Conservation (phyloP, 2,113 vertebrate species). For the Talpa occidentalis region DNA sequence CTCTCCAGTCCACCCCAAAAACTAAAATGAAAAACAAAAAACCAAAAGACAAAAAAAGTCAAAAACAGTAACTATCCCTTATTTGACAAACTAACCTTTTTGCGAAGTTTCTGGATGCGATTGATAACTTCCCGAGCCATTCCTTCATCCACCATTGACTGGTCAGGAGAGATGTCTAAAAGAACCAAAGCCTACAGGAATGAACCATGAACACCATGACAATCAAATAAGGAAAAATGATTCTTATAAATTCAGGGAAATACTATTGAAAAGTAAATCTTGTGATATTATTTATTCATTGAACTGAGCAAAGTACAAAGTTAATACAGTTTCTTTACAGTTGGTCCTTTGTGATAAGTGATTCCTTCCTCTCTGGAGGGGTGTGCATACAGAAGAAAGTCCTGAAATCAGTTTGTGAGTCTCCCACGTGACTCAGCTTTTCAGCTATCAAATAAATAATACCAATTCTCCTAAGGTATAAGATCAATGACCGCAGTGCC, state of each 20-base stretch:
- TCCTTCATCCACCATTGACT: constrained; percentile 97
- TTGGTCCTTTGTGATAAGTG: neutral
- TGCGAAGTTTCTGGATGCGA: constrained; percentile 98
- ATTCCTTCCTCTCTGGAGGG: neutral
- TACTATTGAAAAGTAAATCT: neutral
- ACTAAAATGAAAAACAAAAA: neutral
- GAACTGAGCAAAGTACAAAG: neutral
- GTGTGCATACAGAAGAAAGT: neutral
- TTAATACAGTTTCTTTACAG: neutral
- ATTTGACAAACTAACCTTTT: constrained; percentile 90
- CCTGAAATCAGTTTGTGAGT: neutral
- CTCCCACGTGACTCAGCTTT: neutral
- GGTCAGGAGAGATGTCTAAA: constrained; percentile 95
- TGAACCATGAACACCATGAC: neutral
- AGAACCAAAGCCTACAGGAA: constrained; percentile 92
- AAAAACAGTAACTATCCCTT: neutral
- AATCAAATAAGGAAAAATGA: neutral
- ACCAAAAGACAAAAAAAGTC: neutral
- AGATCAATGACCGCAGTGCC: neutral
- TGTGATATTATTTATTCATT: neutral
- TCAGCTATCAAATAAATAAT: neutral
- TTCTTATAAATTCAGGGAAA: neutral
- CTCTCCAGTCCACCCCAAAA: neutral
- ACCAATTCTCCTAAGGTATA: neutral
- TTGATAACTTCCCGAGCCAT: constrained; percentile 98